A percentile compares a stretch with the other conserved stretches of the same genome.
phyloP scores from a whole-genome alignment of 2,888 invertebrate genomes.

The Pollenia labialis region DNA sequence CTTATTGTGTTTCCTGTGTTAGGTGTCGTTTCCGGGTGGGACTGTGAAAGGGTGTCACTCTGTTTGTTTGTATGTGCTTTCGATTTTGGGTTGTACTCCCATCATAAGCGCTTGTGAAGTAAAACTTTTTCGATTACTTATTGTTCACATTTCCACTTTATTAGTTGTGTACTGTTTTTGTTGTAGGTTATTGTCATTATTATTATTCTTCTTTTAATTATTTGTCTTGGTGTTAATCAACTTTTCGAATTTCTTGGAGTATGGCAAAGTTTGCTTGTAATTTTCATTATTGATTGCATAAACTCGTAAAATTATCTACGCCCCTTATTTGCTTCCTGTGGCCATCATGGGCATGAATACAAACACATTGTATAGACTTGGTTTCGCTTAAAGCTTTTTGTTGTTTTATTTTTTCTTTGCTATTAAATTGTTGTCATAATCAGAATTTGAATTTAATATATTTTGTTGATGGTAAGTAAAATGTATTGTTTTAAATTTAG shows the following conservation, averaged over 20 bases:
- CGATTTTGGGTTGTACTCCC: neutral
- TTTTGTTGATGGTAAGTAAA: conserved; percentile 19
- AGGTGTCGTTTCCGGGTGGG: neutral
- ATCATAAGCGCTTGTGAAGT: neutral
- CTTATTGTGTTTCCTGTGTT: neutral
- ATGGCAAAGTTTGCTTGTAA: conserved; percentile 58
- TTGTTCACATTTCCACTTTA: conserved; percentile 66
- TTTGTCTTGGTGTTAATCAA: conserved; percentile 54
- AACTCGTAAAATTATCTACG: conserved; percentile 29
- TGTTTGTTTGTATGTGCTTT: neutral
- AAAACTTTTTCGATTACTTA: conserved; percentile 67
- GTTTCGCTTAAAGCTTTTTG: conserved; percentile 12
- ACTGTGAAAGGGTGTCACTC: conserved; percentile 4
- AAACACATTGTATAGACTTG: neutral
- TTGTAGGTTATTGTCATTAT: conserved; percentile 24
- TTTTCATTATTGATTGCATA: conserved; percentile 61
- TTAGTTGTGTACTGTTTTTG: conserved; percentile 54
- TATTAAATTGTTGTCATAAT: conserved; percentile 72
- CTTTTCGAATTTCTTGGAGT: conserved; percentile 33
- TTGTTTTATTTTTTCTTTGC: conserved; percentile 26
- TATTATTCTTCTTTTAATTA: conserved; percentile 10
- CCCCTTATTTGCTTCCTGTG: conserved; percentile 26
- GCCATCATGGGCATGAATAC: neutral
- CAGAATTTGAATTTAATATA: conserved; percentile 57
- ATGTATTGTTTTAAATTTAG: neutral